A percentile compares a stretch with the other conserved stretches of the same genome.
phyloP scores from a whole-genome alignment of 2,888 invertebrate species.

The Chalcis sispes region DNA sequence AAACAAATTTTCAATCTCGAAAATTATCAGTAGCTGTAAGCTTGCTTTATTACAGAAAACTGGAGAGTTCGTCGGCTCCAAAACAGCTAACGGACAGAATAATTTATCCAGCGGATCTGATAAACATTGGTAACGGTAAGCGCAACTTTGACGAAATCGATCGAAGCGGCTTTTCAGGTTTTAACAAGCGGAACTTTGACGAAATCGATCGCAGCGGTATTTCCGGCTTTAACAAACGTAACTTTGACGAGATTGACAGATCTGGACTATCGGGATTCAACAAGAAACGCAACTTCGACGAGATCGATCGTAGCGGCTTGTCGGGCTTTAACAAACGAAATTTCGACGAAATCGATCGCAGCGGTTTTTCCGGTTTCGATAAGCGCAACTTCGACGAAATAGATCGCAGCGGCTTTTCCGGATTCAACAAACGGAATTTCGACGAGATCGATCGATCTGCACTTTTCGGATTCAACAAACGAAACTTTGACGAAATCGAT shows the following conservation, averaged over 20 bases:
- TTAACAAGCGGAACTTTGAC: constrained; percentile 76
- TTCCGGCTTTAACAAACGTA: constrained; percentile 76
- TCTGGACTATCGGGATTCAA: constrained; percentile 76
- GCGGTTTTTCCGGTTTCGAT: constrained; percentile 77
- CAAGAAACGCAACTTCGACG: constrained; percentile 78
- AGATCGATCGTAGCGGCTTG: constrained; percentile 80
- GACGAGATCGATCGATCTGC: constrained; percentile 77
- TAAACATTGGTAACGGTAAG: constrained; percentile 65
- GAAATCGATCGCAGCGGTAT: constrained; percentile 77
- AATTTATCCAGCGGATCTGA: constrained; percentile 36
- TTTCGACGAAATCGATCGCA: constrained; percentile 81
- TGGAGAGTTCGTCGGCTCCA: not conserved
- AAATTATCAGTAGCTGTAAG: too few species aligned
- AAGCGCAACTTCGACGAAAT: constrained; percentile 83
- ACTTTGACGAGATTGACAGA: constrained; percentile 83
- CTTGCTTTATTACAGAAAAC: constrained; percentile 28
- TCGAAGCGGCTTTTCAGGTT: constrained; percentile 80
- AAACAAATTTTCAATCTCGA: too few species aligned
- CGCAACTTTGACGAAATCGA: constrained; percentile 83
- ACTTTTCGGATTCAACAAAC: constrained; percentile 76
- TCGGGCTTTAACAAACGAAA: constrained; percentile 78
- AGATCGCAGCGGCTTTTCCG: constrained; percentile 80
- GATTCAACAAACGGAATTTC: constrained; percentile 78
- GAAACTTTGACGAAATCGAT: constrained; percentile 78
- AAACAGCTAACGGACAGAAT: constrained; percentile 27